phyloP scores from a whole-genome alignment of 2,797 vertebrate genomes.

The Arctocebus calabarensis region DNA sequence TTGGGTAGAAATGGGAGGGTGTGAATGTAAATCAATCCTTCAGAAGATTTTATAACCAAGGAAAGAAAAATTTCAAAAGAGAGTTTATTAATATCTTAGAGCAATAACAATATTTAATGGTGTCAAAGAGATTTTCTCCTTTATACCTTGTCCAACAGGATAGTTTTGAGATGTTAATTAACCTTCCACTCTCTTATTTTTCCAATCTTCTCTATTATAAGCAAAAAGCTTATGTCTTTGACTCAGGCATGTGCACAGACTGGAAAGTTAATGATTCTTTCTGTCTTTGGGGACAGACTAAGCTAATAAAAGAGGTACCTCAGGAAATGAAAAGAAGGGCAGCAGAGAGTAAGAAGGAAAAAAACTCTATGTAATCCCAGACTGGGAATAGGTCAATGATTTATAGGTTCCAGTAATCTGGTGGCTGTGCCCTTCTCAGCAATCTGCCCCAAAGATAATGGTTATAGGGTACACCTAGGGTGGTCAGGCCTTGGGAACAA shows the following conservation, averaged over 20 bases:
- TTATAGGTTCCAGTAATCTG: neutral
- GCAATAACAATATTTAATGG: conserved; percentile 14
- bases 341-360: neutral
- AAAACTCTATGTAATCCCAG: neutral
- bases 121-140: neutral
- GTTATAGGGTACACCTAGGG: neutral
- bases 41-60: neutral
- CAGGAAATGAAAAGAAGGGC: neutral
- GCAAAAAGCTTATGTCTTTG: neutral
- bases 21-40: neutral
- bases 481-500: neutral
- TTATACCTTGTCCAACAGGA: neutral
- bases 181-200: neutral
- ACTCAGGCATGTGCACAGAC: neutral
- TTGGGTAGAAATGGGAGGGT: neutral
- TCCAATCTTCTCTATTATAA: neutral
- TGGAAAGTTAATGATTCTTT: neutral
- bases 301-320: neutral
- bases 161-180: conserved; percentile 45
- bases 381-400: neutral
- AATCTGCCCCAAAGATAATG: neutral
- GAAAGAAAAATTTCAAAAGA: conserved; percentile 22
- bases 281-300: neutral
- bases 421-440: neutral
- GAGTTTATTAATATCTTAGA: neutral